A percentile compares a stretch with the other conserved stretches of the same genome.
Conservation (phyloP, 2,113 vertebrate species). For the Oceanites oceanicus region DNA sequence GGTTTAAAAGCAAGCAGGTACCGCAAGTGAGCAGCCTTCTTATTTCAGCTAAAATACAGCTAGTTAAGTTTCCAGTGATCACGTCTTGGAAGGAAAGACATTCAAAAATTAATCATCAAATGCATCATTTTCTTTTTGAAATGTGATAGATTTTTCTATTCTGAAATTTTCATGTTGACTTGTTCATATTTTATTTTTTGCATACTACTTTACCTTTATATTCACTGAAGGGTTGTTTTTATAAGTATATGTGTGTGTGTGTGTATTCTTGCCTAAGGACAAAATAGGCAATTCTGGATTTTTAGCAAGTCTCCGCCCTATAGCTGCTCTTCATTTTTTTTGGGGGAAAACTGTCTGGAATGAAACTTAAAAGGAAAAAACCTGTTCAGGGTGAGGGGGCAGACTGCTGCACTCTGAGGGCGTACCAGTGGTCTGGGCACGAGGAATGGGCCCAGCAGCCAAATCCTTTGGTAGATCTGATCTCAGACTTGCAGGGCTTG, state of each 20-base stretch:
- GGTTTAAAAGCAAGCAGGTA: background rate
- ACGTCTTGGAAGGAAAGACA: background rate
- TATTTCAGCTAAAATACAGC: background rate
- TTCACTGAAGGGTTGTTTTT: conserved; percentile 60
- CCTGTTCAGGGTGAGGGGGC: background rate
- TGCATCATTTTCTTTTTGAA: conserved; percentile 57
- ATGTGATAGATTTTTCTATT: conserved; percentile 69
- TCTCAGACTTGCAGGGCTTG: conserved; percentile 39
- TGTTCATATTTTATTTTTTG: conserved; percentile 47
- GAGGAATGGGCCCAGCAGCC: conserved; percentile 29
- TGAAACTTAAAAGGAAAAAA: background rate
- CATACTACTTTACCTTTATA: conserved; percentile 52
- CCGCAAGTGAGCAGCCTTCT: background rate
- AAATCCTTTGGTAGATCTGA: conserved; percentile 31
- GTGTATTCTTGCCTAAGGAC: conserved; percentile 46
- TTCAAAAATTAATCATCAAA: conserved; percentile 57
- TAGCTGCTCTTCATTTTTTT: conserved; percentile 28
- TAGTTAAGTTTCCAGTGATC: background rate
- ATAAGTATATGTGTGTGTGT: conserved; percentile 26
- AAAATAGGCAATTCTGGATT: conserved; percentile 34
- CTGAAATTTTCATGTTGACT: conserved; percentile 59
- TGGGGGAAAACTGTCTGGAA: background rate
- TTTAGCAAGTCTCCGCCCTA: conserved; percentile 33
- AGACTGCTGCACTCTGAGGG: background rate
- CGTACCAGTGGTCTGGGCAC: background rate